Conservation (phyloP, 2,797 vertebrate genomes). For the Rhinophrynus dorsalis region DNA sequence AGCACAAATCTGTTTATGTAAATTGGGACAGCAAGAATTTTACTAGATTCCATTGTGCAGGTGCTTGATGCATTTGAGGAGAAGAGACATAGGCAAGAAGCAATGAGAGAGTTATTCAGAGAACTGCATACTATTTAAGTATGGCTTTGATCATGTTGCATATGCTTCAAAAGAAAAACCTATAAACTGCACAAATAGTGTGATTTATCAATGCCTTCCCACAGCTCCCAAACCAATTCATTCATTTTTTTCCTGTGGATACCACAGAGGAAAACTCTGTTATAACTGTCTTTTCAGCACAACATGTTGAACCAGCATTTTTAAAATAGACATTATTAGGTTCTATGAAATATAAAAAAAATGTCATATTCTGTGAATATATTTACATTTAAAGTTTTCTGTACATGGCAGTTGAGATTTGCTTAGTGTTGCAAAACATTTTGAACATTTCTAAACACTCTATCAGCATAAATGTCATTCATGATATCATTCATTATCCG, state of each 20-base stretch:
- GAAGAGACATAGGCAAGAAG: conserved; percentile 26
- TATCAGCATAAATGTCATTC: conserved; percentile 39
- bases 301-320: conserved; percentile 44
- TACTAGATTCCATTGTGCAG: conserved; percentile 15
- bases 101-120: conserved; percentile 24
- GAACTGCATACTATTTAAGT: conserved; percentile 4
- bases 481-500: no score
- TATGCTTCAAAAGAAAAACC: conserved; percentile 34
- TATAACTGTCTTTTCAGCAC: conserved; percentile 29
- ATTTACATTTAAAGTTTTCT: conserved; percentile 38
- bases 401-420: conserved; percentile 32
- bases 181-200: conserved; percentile 42
- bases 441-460: conserved; percentile 24
- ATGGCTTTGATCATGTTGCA: conserved; percentile 44
- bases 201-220: conserved; percentile 44
- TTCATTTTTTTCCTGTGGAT: conserved; percentile 12
- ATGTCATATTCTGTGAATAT: conserved; percentile 30
- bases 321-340: conserved; percentile 35
- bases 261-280: conserved; percentile 14
- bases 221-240: conserved; percentile 31
- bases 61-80: background rate
- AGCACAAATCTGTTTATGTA: conserved; percentile 42
- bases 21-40: conserved; percentile 13
- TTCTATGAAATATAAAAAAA: background rate
- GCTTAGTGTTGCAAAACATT: conserved; percentile 42